Base-by-base conservation (phyloP, 1,140 invertebrate species). In the Pissodes strobi region DNA sequence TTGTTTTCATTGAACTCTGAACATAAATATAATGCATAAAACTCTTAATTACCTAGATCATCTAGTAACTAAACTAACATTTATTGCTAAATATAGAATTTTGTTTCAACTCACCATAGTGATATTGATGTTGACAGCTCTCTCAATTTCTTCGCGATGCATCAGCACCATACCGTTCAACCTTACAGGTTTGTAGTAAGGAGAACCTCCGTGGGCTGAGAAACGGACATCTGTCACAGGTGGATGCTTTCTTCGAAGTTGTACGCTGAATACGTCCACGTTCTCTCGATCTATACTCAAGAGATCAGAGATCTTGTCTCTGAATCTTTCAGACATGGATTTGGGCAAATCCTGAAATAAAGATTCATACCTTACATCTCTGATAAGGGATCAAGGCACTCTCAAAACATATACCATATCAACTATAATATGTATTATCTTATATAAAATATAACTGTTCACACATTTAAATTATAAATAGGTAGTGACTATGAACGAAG, bases 231-330 rank as follows among this genome's bases (percentile, higher is more conserved):
- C 96, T 0, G 94, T 96, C 19, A 95, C 82, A 4, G 93, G 92
- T 1, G 94, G 93, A 79, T 93, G 86, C 68, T 90, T 89, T 70
- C 90, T 87, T 67, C 92, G 85, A 13, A 93, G 77, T 70, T 95
- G 93, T 1, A 98, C 93, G 80, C 94, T 97, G 73, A 98, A 97
- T 22, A 99, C 89, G 72, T 98, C 95, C 5, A 99, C 92, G 78
- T 97, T 97, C 62, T 95, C 90, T 41, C 87, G 80, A 51, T 92
- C 88, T 0, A 90, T 92, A 46, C 88, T 90, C 12, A 96, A 78
- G 27, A 98, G 82, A 73, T 93, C 90, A 0, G 90, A 89, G 49
- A 95, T 80, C 79, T 94, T 93, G 65, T 94, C 91, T 69, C 89
- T 85, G 68, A 98, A 94, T 52, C 90, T 85, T 74, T 97, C 93